A percentile compares a stretch with the other conserved stretches of the same genome.
phyloP scores from a whole-genome alignment of 2,888 invertebrate genomes.

The Phalera bucephala region DNA sequence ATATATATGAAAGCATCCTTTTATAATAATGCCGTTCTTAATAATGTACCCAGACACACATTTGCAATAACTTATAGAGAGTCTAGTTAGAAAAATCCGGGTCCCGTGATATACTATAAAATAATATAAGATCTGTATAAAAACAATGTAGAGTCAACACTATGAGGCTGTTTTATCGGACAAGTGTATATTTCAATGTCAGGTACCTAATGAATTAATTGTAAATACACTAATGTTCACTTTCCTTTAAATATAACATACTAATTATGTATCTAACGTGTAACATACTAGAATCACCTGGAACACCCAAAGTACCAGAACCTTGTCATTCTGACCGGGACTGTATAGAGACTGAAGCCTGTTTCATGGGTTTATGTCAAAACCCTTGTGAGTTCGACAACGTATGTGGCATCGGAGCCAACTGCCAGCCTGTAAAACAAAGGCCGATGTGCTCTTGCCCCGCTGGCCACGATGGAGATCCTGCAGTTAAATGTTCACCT shows the following conservation, averaged over 20 bases:
- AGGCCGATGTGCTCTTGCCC: conserved; percentile 92
- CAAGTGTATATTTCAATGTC: conserved; percentile 52
- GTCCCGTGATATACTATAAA: too few species aligned
- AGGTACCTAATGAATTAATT: conserved; percentile 23
- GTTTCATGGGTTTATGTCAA: conserved; percentile 91
- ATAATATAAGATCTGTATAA: too few species aligned
- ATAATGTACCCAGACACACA: too few species aligned
- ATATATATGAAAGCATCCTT: too few species aligned
- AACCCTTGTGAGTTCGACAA: conserved; percentile 92
- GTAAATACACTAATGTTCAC: conserved; percentile 47
- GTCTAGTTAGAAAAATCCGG: too few species aligned
- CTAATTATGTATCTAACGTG: conserved; percentile 64
- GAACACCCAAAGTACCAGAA: conserved; percentile 87
- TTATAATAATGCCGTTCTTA: too few species aligned
- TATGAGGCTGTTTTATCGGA: conserved; percentile 70
- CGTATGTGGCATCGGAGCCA: conserved; percentile 89
- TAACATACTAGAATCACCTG: conserved; percentile 86
- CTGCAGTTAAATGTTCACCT: conserved; percentile 90
- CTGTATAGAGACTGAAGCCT: conserved; percentile 92
- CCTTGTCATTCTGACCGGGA: conserved; percentile 92
- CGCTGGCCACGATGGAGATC: conserved; percentile 91
- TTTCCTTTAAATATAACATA: conserved; percentile 49
- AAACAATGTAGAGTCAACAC: too few species aligned
- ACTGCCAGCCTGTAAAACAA: conserved; percentile 92
- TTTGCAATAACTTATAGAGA: too few species aligned